Percentiles rank a stretch among this genome's conserved stretches.
Evolutionary conservation across 2,797 vertebrate genomes (phyloP).

Genomic region (Smutsia gigantea): DNA sequence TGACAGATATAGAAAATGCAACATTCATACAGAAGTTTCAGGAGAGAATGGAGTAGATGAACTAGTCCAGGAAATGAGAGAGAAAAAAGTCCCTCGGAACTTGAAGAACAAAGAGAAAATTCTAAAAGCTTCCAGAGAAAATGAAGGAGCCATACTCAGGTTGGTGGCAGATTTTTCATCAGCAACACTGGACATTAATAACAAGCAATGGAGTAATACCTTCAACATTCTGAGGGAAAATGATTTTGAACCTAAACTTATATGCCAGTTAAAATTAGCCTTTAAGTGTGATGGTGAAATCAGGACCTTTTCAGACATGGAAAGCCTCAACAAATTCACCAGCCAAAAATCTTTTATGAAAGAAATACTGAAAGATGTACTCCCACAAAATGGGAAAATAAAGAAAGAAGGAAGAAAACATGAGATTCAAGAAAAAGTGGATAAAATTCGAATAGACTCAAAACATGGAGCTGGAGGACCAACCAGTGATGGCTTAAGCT

Average conservation of each 20-base stretch:
- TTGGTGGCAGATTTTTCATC: constrained; percentile 46
- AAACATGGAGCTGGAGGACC: neutral
- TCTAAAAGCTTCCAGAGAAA: neutral
- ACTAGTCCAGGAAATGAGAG: neutral
- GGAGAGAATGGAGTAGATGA: neutral
- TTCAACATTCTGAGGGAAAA: constrained; percentile 51
- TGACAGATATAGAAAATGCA: neutral
- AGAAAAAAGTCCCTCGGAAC: neutral
- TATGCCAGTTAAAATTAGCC: neutral
- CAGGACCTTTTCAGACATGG: constrained; percentile 39
- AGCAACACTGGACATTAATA: neutral
- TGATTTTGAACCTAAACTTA: constrained; percentile 32
- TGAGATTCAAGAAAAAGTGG: neutral
- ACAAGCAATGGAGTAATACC: constrained; percentile 18
- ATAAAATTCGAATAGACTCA: neutral
- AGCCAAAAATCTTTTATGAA: neutral
- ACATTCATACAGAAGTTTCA: neutral
- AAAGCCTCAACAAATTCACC: constrained; percentile 46
- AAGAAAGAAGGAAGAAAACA: neutral
- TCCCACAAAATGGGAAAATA: neutral
- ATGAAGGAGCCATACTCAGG: neutral
- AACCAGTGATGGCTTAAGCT: neutral
- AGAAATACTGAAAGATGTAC: constrained; percentile 35
- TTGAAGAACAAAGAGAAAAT: neutral
- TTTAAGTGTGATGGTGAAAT: constrained; percentile 60